Evolutionary conservation across 2,888 invertebrate species (phyloP).

Genomic region (Gisinianus flammeolus): DNA sequence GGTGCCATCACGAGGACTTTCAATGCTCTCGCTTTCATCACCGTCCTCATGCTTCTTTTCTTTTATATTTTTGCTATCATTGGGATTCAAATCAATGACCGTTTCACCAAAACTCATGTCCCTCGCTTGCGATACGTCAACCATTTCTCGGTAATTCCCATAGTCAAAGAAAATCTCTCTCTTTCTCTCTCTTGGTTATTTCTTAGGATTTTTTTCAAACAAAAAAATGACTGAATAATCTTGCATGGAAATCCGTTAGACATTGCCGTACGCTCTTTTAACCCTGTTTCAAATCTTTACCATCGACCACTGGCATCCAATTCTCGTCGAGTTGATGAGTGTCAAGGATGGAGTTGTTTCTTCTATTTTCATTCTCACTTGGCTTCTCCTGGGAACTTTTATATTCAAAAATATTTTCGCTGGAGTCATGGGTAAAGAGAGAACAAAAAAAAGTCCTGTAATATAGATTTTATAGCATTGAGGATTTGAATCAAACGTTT

Average conservation of each 20-base stretch:
- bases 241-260: too few species aligned
- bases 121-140: slow-evolving; percentile 40
- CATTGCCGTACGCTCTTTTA: slow-evolving; percentile 47
- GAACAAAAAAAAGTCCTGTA: neutral
- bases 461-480: too few species aligned
- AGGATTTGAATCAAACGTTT: too few species aligned
- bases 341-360: slow-evolving; percentile 40
- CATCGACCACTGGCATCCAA: slow-evolving; percentile 55
- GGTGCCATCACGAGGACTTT: slow-evolving; percentile 55
- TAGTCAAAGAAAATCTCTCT: too few species aligned
- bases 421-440: slow-evolving; percentile 54
- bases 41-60: slow-evolving; percentile 52
- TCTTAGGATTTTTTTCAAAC: too few species aligned
- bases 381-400: slow-evolving; percentile 56
- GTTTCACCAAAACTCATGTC: slow-evolving; percentile 46
- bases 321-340: slow-evolving; percentile 40
- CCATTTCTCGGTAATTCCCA: slow-evolving; percentile 44
- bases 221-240: neutral
- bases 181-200: too few species aligned
- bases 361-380: slow-evolving; percentile 46
- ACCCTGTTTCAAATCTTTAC: slow-evolving; percentile 57
- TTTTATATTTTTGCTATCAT: slow-evolving; percentile 58
- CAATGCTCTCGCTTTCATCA: slow-evolving; percentile 53
- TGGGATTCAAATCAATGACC: slow-evolving; percentile 51
- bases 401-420: slow-evolving; percentile 58